Base-by-base conservation (phyloP, 37 sponge, comb jelly and placozoan genomes). In the Aphrocallistes beatrix region DNA sequence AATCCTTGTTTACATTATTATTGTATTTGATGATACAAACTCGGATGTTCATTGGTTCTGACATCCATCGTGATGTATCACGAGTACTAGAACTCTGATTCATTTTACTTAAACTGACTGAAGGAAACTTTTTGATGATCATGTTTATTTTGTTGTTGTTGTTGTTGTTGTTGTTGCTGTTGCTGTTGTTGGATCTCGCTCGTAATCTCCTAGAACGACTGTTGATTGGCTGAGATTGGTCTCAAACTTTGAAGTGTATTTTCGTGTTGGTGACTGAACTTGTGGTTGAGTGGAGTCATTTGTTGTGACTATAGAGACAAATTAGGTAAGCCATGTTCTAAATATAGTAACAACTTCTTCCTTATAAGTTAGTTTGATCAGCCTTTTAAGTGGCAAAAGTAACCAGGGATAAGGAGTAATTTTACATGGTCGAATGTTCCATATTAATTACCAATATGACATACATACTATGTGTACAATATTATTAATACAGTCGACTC, bases 141-240 rank as follows among this genome's bases (percentile, higher is more conserved):
- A 60, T 60, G 10, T 16, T 13, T 16, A n/a, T n/a, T n/a, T n/a
- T n/a, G n/a, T n/a, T n/a, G n/a, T n/a, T n/a, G n/a, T n/a, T n/a
- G n/a, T n/a, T n/a, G n/a, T n/a, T n/a, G n/a, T n/a, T n/a, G n/a
- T n/a, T n/a, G n/a, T n/a, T n/a, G n/a, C n/a, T n/a, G n/a, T 16
- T 6, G 6, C n/a, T 60, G 10, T 21, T 19, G 75, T 13, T 25
- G 75, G 75, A 30, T 60, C 75, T 8, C n/a, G 75, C n/a, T 60
- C 75, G 34, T 60, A 60, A 21, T 30, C 75, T 8, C 75, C 75
- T 60, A 60, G 75, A 60, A 60, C n/a, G 75, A 60, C 75, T 25
- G 75, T 60, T 60, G 75, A 60, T 60, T 60, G 8, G 75, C 75
- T 60, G 75, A 60, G 75, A 60, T 60, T 60, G 10, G 75, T 60